Percentiles rank a stretch among this genome's conserved stretches.
Conservation (phyloP, 2,113 vertebrate genomes). For the Protobothrops mucrosquamatus region DNA sequence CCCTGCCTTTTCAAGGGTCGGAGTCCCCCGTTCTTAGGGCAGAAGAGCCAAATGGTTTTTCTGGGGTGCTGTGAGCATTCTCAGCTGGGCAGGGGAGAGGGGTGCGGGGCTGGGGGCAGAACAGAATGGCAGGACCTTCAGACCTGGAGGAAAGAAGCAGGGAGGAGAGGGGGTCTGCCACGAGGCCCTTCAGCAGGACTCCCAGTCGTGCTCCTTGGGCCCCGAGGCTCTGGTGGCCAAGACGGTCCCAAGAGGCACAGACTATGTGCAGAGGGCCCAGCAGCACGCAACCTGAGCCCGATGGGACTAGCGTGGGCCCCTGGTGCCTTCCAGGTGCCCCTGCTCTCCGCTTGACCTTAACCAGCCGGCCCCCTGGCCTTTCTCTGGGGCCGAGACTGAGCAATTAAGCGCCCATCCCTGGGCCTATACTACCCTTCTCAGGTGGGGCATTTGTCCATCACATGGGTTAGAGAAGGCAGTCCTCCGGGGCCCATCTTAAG, state of each 20-base stretch:
- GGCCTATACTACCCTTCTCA: neutral
- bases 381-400: neutral
- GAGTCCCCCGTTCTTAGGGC: neutral
- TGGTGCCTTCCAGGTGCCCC: neutral
- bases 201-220: neutral
- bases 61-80: neutral
- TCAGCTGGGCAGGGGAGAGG: neutral
- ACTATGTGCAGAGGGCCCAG: neutral
- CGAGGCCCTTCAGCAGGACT: neutral
- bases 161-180: neutral
- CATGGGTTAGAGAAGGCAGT: neutral
- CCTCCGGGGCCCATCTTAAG: neutral
- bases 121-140: neutral
- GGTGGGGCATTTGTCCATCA: neutral
- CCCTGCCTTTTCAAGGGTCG: neutral
- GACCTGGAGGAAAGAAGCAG: neutral
- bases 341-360: neutral
- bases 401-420: fast-evolving
- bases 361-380: neutral
- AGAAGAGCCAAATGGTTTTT: neutral
- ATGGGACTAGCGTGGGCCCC: neutral
- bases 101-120: neutral
- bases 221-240: neutral
- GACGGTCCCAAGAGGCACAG: neutral
- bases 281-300: neutral